Evolutionary conservation across 2,113 vertebrate genomes (phyloP).

Genomic region (Dromaius novaehollandiae): DNA sequence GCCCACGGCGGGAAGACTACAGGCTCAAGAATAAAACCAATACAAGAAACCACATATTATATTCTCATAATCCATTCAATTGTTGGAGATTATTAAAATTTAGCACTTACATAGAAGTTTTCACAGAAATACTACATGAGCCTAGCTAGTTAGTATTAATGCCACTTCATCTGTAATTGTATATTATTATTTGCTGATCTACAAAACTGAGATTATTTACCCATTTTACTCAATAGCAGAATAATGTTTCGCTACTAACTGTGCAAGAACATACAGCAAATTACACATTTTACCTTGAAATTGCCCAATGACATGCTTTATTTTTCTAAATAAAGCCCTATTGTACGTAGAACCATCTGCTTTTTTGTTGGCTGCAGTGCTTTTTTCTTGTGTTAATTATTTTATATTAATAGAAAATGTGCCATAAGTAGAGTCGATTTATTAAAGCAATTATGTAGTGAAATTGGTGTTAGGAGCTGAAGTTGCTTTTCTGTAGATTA

Average conservation of each 20-base stretch:
- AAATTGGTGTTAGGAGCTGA: not conserved
- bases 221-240: not conserved
- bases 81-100: not conserved
- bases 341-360: not conserved
- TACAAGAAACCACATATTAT: not conserved
- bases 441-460: not conserved
- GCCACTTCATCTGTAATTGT: not conserved
- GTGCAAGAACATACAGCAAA: not conserved
- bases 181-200: not conserved
- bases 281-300: not conserved
- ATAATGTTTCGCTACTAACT: not conserved
- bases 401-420: not conserved
- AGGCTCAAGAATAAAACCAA: not conserved
- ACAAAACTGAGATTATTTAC: not conserved
- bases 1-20: not conserved
- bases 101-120: rapidly evolving
- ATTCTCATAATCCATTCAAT: not conserved
- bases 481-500: not conserved
- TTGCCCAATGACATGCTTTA: not conserved
- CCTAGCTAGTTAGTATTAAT: not conserved
- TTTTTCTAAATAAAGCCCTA: not conserved
- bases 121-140: not conserved
- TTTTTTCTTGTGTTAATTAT: not conserved
- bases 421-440: not conserved
- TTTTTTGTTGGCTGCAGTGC: rapidly evolving